Conservation (phyloP, 2,888 invertebrate species). For the Oxystoma pomonae region DNA sequence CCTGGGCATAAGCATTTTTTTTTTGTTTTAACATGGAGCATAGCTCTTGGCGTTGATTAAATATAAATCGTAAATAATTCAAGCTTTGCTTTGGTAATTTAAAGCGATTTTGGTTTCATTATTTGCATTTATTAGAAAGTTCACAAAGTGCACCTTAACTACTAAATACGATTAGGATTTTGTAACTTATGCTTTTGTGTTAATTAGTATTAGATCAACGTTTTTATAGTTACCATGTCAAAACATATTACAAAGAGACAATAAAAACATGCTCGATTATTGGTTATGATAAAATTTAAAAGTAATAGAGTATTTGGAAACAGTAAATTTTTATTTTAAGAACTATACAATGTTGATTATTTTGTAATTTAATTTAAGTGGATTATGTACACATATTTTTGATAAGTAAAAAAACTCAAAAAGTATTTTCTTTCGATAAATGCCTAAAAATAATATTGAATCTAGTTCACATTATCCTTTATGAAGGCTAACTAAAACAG, state of each 20-base stretch:
- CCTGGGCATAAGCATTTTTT: no score
- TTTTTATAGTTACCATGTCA: not conserved
- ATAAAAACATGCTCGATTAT: not conserved
- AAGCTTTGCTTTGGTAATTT: no score
- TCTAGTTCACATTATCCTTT: not conserved
- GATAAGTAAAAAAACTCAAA: not conserved
- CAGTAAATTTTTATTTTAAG: not conserved
- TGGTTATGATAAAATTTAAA: not conserved
- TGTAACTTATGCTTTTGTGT: not conserved
- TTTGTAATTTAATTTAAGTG: not conserved
- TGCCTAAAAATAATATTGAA: not conserved
- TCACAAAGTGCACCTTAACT: not conserved
- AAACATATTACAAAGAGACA: not conserved
- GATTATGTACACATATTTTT: not conserved
- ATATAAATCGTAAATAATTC: no score
- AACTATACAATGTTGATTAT: not conserved
- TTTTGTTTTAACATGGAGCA: no score
- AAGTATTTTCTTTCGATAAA: not conserved
- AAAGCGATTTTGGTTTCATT: no score
- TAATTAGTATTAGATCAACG: not conserved
- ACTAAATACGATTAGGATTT: not conserved
- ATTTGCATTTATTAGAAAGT: not conserved
- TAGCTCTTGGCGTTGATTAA: no score
- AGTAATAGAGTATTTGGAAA: not conserved
- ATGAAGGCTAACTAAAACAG: not conserved